These are phyloP conservation scores for Hylia prasina DNA, from an alignment of 2,113 vertebrate genomes.

Conservation along the genomic window DNA sequence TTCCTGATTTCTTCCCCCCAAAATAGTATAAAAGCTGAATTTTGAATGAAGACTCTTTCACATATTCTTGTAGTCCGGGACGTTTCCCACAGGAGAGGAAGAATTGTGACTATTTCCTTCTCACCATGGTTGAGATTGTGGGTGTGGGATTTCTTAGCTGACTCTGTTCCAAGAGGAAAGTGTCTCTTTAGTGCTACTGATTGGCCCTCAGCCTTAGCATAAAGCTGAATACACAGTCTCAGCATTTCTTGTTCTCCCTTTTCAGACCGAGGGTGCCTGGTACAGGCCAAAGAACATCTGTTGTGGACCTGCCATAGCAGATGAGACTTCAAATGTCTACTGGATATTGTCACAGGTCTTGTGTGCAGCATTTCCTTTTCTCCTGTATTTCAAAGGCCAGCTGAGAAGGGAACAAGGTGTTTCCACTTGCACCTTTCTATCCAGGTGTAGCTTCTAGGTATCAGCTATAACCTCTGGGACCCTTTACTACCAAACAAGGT, in stretches of 20 bases:
- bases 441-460: not conserved
- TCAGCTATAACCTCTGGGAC: not conserved
- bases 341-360: not conserved
- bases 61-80: not conserved
- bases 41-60: not conserved
- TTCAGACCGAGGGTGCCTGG: not conserved
- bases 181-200: not conserved
- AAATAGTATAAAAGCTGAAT: not conserved
- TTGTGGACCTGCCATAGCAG: not conserved
- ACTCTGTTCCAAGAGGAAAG: not conserved
- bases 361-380: not conserved
- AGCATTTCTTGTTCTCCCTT: not conserved
- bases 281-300: not conserved
- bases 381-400: not conserved
- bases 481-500: not conserved
- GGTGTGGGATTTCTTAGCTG: not conserved
- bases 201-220: not conserved
- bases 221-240: not conserved
- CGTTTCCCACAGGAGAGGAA: not conserved
- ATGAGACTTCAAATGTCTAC: not conserved
- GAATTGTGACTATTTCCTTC: not conserved
- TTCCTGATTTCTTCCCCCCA: not conserved
- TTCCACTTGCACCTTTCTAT: not conserved
- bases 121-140: not conserved
- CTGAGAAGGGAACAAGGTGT: not conserved